Base-by-base conservation (phyloP, 30 jellyfish, hydroid and myxozoan species). In the Chrysaora quinquecirrha region DNA sequence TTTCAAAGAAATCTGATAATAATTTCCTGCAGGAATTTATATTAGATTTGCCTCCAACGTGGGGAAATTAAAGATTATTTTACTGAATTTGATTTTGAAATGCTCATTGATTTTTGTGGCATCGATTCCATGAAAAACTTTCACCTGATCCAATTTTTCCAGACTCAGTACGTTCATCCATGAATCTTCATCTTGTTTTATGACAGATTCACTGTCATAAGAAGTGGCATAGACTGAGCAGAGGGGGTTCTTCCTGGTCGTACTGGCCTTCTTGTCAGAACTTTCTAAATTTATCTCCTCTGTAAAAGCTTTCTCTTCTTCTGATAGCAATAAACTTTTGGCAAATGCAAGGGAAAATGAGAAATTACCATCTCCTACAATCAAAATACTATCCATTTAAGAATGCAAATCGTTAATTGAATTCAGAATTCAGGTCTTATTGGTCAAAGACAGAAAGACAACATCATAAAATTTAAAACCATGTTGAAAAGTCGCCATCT, bases 351-450 rank as follows among this genome's bases (percentile, higher is more conserved):
- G 67, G 24, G 98, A 81, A 70, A 86, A 93, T 0, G 98, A 93
- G 75, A 93, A 93, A 73, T 93, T 93, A 16, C 98, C 98, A 73
- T 93, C 98, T n/a, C 98, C 98, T 56, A 93, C 93, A 50, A 93
- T 71, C 16, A 93, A 89, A 6, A 86, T 29, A 18, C 9, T 1
- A 0, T 38, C 54, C 54, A 38, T 38, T 38, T 3, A n/a, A n/a
- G n/a, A n/a, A n/a, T n/a, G n/a, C n/a, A n/a, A n/a, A n/a, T n/a
- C n/a, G n/a, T n/a, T n/a, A n/a, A n/a, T n/a, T n/a, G n/a, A n/a
- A n/a, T n/a, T n/a, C n/a, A n/a, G n/a, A n/a, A n/a, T n/a, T n/a
- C n/a, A n/a, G n/a, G n/a, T n/a, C n/a, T n/a, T n/a, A n/a, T n/a
- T n/a, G n/a, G n/a, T n/a, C n/a, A n/a, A n/a, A n/a, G n/a, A n/a